These are phyloP conservation scores for Anas platyrhynchos DNA, from an alignment of 2,113 vertebrate species.

Conservation along the genomic window DNA sequence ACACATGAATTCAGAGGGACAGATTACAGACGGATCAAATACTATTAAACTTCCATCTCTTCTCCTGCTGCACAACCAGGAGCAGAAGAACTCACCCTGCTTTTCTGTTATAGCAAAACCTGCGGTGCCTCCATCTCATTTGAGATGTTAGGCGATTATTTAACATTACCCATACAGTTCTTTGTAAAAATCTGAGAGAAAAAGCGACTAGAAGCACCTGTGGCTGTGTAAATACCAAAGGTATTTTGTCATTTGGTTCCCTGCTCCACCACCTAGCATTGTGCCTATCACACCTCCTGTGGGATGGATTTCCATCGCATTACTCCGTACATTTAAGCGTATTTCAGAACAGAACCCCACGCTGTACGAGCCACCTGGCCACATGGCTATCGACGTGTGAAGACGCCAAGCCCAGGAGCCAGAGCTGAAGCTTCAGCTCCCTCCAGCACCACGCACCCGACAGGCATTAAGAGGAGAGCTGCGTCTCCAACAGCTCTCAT, in stretches of 20 bases:
- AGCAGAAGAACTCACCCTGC: background rate
- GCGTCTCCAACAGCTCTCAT: background rate
- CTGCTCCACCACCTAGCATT: background rate
- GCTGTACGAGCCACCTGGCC: background rate
- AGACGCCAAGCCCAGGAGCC: background rate
- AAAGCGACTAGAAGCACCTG: background rate
- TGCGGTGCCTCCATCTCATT: background rate
- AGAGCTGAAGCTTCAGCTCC: background rate
- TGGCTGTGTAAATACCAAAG: background rate
- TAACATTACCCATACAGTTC: background rate
- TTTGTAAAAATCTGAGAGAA: background rate
- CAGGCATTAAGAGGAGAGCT: background rate
- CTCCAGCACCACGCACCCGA: background rate
- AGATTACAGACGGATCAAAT: background rate
- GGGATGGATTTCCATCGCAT: background rate
- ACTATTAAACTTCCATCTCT: background rate
- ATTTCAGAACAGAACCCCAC: too few relatives aligned
- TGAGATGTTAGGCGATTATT: background rate
- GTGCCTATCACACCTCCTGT: background rate
- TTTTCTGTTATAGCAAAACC: too few relatives aligned
- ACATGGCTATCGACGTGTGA: background rate
- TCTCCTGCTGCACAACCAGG: rapidly evolving
- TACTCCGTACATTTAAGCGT: background rate
- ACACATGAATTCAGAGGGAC: background rate
- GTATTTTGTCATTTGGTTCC: background rate